Evolutionary conservation across 2,797 vertebrate species (phyloP).

Genomic region (Rhinella marina): DNA sequence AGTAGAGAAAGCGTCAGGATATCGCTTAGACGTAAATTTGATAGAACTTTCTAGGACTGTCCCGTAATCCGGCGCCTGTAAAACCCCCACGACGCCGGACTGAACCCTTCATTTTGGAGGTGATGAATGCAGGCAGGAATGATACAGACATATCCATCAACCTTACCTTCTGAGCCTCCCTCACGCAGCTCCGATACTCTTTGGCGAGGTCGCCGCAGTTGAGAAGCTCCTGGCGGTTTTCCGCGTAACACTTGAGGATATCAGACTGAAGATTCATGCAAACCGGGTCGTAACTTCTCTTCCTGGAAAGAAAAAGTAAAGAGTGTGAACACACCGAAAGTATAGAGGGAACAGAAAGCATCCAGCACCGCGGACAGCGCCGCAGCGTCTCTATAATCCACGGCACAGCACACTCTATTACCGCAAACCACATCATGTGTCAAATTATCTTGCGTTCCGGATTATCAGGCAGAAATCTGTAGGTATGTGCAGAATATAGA

Average conservation of each 20-base stretch:
- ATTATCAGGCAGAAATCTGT: too few species aligned
- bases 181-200: slow-evolving; percentile 88
- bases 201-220: slow-evolving; percentile 89
- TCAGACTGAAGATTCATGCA: slow-evolving; percentile 85
- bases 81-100: neutral
- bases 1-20: too few species aligned
- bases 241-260: slow-evolving; percentile 87
- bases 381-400: neutral
- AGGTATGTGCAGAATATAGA: too few species aligned
- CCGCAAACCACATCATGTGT: neutral
- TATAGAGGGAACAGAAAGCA: too few species aligned
- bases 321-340: neutral
- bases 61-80: neutral
- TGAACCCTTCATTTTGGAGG: neutral
- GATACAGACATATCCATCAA: neutral
- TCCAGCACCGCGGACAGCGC: slow-evolving; percentile 12
- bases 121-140: neutral
- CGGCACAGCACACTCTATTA: neutral
- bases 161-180: slow-evolving; percentile 87
- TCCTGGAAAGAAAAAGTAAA: slow-evolving; percentile 68
- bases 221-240: slow-evolving; percentile 82
- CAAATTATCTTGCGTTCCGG: neutral
- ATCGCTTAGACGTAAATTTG: neutral
- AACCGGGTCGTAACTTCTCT: slow-evolving; percentile 79
- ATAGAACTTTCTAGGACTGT: neutral